Percentiles rank a stretch among this genome's conserved stretches.
These are phyloP conservation scores for Periplaneta americana DNA, from an alignment of 1,140 invertebrate genomes.

Conservation along the genomic window DNA sequence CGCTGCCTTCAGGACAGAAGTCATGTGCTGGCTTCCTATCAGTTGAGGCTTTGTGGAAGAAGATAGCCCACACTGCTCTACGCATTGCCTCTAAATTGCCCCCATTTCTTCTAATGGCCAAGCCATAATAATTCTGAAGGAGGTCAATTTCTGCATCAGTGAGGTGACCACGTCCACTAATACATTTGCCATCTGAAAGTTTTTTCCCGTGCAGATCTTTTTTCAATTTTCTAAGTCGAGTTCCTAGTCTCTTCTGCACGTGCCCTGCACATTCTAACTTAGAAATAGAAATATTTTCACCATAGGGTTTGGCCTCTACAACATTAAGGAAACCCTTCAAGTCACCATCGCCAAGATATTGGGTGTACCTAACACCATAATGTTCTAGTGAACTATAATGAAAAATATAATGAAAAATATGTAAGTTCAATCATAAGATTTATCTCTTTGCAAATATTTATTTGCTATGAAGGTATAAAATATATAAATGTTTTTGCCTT, in stretches of 20 bases:
- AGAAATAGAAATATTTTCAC: conserved; percentile 16
- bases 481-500: too few relatives aligned
- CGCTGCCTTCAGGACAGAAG: conserved; percentile 19
- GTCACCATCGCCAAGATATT: conserved; percentile 25
- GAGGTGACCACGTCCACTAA: conserved; percentile 20
- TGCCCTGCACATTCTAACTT: too few relatives aligned
- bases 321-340: conserved; percentile 22
- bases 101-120: conserved; percentile 20
- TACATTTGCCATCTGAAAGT: too few relatives aligned
- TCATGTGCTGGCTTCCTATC: conserved; percentile 23
- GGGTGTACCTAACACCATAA: conserved; percentile 18
- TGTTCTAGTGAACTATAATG: too few relatives aligned
- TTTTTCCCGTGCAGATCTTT: not conserved
- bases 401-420: too few relatives aligned
- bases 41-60: conserved; percentile 22
- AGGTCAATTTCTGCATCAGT: conserved; percentile 22
- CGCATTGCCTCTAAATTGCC: conserved; percentile 15
- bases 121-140: conserved; percentile 24
- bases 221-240: too few relatives aligned
- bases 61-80: conserved; percentile 20
- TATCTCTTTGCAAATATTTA: too few relatives aligned
- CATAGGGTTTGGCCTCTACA: conserved; percentile 22
- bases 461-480: too few relatives aligned
- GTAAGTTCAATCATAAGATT: too few relatives aligned
- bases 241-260: too few relatives aligned